Evolutionary conservation across 2,797 vertebrate species (phyloP).

Genomic region (Bovichtus variegatus): DNA sequence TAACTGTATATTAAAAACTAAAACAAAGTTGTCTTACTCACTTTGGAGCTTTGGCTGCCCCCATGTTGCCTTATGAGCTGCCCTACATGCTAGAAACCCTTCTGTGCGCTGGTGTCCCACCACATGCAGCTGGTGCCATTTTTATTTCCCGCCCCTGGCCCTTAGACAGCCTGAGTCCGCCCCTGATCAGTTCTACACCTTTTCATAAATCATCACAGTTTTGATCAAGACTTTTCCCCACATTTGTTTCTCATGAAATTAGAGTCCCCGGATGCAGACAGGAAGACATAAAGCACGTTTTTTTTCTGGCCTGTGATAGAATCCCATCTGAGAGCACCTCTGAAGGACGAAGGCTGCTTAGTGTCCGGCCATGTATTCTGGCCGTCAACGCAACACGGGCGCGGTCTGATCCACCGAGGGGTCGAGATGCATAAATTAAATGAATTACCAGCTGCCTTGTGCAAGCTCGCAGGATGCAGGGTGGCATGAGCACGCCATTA

Average conservation of each 20-base stretch:
- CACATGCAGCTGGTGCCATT: too few species aligned
- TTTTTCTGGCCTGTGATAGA: slow-evolving; percentile 52
- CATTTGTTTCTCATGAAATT: neutral
- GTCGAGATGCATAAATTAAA: slow-evolving; percentile 82
- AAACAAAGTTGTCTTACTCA: too few species aligned
- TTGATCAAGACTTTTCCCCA: neutral
- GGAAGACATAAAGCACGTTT: slow-evolving; percentile 42
- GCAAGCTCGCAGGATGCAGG: slow-evolving; percentile 73
- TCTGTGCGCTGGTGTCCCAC: too few species aligned
- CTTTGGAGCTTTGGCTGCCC: too few species aligned
- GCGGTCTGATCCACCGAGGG: slow-evolving; percentile 47
- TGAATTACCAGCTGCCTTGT: slow-evolving; percentile 79
- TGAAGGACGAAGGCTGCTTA: slow-evolving; percentile 67
- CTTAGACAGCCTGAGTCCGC: too few species aligned
- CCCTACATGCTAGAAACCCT: too few species aligned
- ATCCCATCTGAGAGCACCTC: slow-evolving; percentile 64
- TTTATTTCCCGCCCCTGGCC: too few species aligned
- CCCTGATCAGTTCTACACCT: neutral
- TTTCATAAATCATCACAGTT: slow-evolving; percentile 4
- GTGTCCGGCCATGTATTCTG: slow-evolving; percentile 58
- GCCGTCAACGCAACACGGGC: slow-evolving; percentile 49
- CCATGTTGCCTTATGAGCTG: too few species aligned
- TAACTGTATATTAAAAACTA: too few species aligned
- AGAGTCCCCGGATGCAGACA: slow-evolving; percentile 18
- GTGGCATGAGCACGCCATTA: slow-evolving; percentile 78